These are phyloP conservation scores for Drosophila takahashii DNA, from an alignment of 1,140 invertebrate genomes.

Conservation along the genomic window DNA sequence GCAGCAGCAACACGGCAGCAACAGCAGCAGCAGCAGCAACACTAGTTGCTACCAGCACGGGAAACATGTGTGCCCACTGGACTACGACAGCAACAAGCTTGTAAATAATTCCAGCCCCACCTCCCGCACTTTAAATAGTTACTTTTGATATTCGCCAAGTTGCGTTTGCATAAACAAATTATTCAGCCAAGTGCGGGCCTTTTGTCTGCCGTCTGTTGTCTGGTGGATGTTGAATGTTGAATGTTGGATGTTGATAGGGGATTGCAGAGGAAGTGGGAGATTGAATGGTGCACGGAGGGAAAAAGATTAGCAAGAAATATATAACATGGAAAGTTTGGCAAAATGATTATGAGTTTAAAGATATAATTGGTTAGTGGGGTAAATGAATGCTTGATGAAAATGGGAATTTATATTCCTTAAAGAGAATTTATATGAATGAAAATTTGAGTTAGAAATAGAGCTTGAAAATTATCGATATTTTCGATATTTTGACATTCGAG, in stretches of 20 bases:
- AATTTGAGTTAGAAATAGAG: too few relatives aligned
- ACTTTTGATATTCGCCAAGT: constrained; percentile 39
- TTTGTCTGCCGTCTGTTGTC: constrained; percentile 30
- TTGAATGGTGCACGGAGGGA: constrained; percentile 16
- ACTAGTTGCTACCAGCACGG: constrained; percentile 28
- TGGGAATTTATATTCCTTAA: too few relatives aligned
- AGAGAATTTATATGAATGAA: too few relatives aligned
- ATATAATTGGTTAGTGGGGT: background rate
- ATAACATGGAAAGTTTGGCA: too few relatives aligned
- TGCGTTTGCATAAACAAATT: constrained; percentile 53
- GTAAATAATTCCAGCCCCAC: constrained; percentile 45
- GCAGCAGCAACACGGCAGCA: constrained; percentile 33
- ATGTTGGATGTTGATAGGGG: constrained; percentile 25
- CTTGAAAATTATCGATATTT: too few relatives aligned
- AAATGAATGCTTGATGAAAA: background rate
- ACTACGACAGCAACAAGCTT: constrained; percentile 56
- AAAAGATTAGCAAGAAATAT: background rate
- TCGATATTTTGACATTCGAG: too few relatives aligned
- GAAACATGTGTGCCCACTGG: constrained; percentile 45
- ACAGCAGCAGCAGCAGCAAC: constrained; percentile 43
- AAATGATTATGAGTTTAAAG: too few relatives aligned
- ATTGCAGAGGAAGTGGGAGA: constrained; percentile 36
- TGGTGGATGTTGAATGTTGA: too few relatives aligned
- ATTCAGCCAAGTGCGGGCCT: constrained; percentile 45
- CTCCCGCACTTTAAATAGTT: constrained; percentile 38